phyloP scores from a whole-genome alignment of 1,140 invertebrate species.

The Cydia fagiglandana region DNA sequence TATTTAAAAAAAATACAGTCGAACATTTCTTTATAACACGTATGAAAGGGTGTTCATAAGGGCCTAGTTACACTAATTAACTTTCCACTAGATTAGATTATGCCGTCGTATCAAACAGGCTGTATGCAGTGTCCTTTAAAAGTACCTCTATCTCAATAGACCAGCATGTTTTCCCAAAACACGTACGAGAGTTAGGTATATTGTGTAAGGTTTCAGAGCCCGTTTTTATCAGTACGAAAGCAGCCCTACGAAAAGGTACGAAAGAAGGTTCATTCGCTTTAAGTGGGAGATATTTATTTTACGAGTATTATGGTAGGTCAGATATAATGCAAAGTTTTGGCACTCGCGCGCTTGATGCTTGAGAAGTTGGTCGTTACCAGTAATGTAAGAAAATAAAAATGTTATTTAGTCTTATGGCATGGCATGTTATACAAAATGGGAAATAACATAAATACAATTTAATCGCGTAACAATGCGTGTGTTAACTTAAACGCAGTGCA shows the following conservation, averaged over 20 bases:
- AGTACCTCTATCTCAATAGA: background rate
- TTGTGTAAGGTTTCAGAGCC: constrained; percentile 2
- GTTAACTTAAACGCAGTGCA: too few species aligned
- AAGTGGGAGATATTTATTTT: background rate
- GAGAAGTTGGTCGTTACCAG: background rate
- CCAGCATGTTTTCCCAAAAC: background rate
- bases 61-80: too few species aligned
- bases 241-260: background rate
- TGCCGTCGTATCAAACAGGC: background rate
- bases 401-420: too few species aligned
- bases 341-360: background rate
- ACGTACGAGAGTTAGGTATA: background rate
- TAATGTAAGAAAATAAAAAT: background rate
- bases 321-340: background rate
- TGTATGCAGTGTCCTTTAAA: background rate
- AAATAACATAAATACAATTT: too few species aligned
- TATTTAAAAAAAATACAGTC: too few species aligned
- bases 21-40: too few species aligned
- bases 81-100: background rate
- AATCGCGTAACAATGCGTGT: too few species aligned
- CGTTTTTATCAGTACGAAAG: background rate
- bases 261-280: background rate
- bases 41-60: too few species aligned
- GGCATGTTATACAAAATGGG: too few species aligned
- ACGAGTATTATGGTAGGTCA: background rate